Conservation (phyloP, 2,113 vertebrate species). For the Marcusenius ussheri region DNA sequence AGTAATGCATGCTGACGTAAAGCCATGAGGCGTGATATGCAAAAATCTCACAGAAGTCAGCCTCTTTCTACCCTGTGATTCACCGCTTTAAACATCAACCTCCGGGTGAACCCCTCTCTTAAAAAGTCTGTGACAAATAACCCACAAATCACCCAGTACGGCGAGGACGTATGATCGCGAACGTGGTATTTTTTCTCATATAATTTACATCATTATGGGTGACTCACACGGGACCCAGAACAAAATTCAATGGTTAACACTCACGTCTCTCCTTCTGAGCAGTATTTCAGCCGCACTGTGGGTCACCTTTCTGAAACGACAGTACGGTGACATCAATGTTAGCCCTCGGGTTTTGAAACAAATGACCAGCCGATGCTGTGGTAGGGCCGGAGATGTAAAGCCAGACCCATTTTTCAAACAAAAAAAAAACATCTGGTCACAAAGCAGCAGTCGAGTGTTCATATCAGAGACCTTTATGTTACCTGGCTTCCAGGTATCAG, state of each 20-base stretch:
- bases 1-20: not conserved
- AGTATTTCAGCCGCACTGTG: not conserved
- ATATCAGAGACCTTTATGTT: not conserved
- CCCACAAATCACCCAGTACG: slow-evolving; percentile 19
- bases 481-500: not conserved
- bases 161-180: not conserved
- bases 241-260: slow-evolving; percentile 13
- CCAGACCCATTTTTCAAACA: not conserved
- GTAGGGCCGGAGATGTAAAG: not conserved
- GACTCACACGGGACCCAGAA: slow-evolving; percentile 3
- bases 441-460: not conserved
- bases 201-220: slow-evolving; percentile 15
- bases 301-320: slow-evolving; percentile 5
- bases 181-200: not conserved
- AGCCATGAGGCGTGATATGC: not conserved
- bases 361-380: not conserved
- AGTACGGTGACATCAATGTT: not conserved
- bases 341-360: not conserved
- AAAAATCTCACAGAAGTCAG: not conserved
- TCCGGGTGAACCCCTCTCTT: slow-evolving; percentile 11
- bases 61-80: slow-evolving; percentile 9
- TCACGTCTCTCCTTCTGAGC: slow-evolving; percentile 2
- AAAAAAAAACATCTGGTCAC: not conserved
- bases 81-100: slow-evolving; percentile 17
- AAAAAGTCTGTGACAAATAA: slow-evolving; percentile 23